A percentile compares a stretch with the other conserved stretches of the same genome.
Conservation (phyloP, 2,888 invertebrate genomes). For the Drosophila conformis region DNA sequence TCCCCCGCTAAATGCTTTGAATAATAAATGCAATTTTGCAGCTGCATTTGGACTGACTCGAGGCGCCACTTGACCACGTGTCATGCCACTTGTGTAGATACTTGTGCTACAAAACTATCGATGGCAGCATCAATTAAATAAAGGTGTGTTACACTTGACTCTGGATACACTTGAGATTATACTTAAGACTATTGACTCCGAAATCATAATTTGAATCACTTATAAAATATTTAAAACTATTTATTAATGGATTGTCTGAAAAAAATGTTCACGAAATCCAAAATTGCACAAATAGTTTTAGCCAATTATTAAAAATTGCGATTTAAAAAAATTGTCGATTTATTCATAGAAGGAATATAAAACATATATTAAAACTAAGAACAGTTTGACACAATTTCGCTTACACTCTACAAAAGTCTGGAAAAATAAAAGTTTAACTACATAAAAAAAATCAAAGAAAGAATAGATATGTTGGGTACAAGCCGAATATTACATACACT, state of each 20-base stretch:
- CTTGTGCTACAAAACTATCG: background rate
- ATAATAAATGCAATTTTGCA: constrained; percentile 56
- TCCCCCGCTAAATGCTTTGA: constrained; percentile 50
- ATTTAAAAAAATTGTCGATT: constrained; percentile 58
- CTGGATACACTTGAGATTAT: background rate
- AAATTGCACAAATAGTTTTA: background rate
- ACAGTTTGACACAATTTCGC: constrained; percentile 73
- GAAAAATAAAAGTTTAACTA: constrained; percentile 6
- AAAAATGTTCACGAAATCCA: background rate
- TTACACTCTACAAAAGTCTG: constrained; percentile 52
- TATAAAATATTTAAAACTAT: background rate
- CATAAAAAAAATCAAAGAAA: constrained; percentile 5
- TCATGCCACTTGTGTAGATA: background rate
- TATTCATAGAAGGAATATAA: constrained; percentile 64
- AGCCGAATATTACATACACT: background rate
- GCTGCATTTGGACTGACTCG: constrained; percentile 11
- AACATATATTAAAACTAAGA: constrained; percentile 60
- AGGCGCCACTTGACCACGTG: constrained; percentile 14
- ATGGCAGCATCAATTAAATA: background rate
- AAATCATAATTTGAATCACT: background rate
- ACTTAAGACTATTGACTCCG: background rate
- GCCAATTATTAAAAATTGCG: background rate
- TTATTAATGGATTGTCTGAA: background rate
- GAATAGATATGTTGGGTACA: background rate
- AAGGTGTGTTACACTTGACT: background rate